Evolutionary conservation across 2,888 invertebrate species (phyloP).

Genomic region (Amiota mariae): DNA sequence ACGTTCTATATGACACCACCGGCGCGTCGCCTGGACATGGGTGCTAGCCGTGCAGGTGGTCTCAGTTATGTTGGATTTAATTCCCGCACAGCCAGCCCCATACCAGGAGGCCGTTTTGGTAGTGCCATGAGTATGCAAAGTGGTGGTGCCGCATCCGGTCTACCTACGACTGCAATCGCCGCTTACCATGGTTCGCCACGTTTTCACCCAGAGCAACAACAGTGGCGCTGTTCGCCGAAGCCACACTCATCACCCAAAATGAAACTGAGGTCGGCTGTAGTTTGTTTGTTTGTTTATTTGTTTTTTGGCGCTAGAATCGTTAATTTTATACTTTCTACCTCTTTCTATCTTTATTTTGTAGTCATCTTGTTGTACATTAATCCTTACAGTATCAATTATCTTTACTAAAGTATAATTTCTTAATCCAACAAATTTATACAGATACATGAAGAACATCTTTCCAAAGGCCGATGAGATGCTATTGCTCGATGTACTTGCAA

Average conservation of each 20-base stretch:
- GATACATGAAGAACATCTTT: slow-evolving; percentile 93
- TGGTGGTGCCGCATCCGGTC: slow-evolving; percentile 60
- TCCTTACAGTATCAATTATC: background rate
- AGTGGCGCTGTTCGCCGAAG: slow-evolving; percentile 76
- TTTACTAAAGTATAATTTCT: background rate
- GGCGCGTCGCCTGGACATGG: slow-evolving; percentile 76
- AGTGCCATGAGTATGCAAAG: slow-evolving; percentile 79
- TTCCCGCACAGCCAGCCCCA: slow-evolving; percentile 75
- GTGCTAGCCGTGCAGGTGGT: slow-evolving; percentile 52
- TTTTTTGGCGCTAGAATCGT: background rate
- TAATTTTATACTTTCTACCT: background rate
- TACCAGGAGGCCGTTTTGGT: slow-evolving; percentile 76
- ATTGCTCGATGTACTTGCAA: slow-evolving; percentile 86
- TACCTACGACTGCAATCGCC: slow-evolving; percentile 36
- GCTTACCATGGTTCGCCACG: slow-evolving; percentile 76
- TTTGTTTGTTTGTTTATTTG: slow-evolving; percentile 21
- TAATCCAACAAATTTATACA: slow-evolving; percentile 67
- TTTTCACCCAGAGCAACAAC: slow-evolving; percentile 75
- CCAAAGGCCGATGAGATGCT: slow-evolving; percentile 92
- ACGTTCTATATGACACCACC: slow-evolving; percentile 82
- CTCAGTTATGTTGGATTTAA: slow-evolving; percentile 38
- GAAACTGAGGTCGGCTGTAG: slow-evolving; percentile 84
- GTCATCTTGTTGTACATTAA: background rate
- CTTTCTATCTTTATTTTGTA: background rate
- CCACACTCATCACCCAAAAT: slow-evolving; percentile 92